Evolutionary conservation across 2,888 invertebrate genomes (phyloP).

Genomic region (Amiota minor): DNA sequence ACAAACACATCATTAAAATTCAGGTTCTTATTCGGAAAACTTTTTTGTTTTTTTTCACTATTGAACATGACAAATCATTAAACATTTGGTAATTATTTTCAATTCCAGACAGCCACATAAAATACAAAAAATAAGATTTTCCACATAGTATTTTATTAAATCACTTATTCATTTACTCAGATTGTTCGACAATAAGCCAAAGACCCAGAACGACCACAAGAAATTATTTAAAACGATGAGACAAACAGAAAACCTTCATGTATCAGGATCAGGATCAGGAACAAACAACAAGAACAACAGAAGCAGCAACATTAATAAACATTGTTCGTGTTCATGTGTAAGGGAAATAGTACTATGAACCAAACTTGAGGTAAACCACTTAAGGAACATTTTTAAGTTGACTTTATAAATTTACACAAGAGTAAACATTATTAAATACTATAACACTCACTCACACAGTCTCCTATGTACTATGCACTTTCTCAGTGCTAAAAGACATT

Average conservation of each 20-base stretch:
- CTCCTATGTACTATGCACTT: too few species aligned
- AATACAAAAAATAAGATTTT: too few species aligned
- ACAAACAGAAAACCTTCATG: not conserved
- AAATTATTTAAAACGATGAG: constrained; percentile 14
- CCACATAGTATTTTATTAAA: too few species aligned
- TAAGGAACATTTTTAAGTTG: constrained; percentile 21
- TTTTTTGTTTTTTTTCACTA: too few species aligned
- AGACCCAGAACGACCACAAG: constrained; percentile 6
- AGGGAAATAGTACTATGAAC: not conserved
- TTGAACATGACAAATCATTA: too few species aligned
- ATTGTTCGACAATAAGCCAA: not conserved
- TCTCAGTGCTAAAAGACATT: not conserved
- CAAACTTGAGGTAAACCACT: constrained; percentile 26
- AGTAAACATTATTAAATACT: constrained; percentile 23
- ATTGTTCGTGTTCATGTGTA: not conserved
- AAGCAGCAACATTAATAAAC: not conserved
- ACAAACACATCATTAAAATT: too few species aligned
- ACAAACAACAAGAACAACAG: not conserved
- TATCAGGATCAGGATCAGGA: too few species aligned
- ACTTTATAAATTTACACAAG: constrained; percentile 26
- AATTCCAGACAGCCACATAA: too few species aligned
- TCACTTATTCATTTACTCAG: too few species aligned
- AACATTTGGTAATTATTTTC: too few species aligned
- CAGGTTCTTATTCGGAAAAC: too few species aligned
- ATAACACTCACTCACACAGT: not conserved